phyloP scores from a whole-genome alignment of 2,113 vertebrate genomes.

The Pedionomus torquatus region DNA sequence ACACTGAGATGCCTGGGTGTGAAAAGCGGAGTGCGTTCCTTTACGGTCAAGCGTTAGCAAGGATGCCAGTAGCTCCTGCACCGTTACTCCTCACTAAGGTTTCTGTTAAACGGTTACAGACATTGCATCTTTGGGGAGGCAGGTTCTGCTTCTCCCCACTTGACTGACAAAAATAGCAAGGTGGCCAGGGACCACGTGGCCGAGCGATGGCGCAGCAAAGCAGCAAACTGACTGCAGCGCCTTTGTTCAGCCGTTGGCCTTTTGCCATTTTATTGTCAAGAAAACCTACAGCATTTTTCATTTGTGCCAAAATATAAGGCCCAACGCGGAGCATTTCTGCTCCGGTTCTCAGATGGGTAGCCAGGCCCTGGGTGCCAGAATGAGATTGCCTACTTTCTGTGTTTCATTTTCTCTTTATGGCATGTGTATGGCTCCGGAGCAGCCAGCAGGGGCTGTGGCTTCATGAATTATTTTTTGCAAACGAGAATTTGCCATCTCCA shows the following conservation, averaged over 20 bases:
- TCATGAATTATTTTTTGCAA: constrained; percentile 6
- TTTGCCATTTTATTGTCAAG: not conserved
- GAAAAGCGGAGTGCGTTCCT: not conserved
- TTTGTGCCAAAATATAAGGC: not conserved
- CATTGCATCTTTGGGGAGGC: not conserved
- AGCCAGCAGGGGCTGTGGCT: not conserved
- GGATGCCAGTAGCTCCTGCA: not conserved
- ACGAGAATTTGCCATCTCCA: not conserved
- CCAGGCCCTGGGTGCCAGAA: not conserved
- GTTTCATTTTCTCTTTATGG: constrained; percentile 1
- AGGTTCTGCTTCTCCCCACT: not conserved
- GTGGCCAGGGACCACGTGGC: not conserved
- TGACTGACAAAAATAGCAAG: not conserved
- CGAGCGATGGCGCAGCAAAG: not conserved
- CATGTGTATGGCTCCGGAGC: not conserved
- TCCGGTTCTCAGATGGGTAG: not conserved
- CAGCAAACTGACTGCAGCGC: not conserved
- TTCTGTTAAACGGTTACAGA: not conserved
- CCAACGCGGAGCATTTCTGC: fast-evolving
- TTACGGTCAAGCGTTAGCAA: not conserved
- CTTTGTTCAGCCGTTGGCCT: not conserved
- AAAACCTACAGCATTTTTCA: not conserved
- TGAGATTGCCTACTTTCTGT: not conserved
- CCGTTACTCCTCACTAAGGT: not conserved
- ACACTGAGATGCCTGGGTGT: not conserved